Conservation (phyloP, 2,888 invertebrate species). For the Ectobius pallidus region DNA sequence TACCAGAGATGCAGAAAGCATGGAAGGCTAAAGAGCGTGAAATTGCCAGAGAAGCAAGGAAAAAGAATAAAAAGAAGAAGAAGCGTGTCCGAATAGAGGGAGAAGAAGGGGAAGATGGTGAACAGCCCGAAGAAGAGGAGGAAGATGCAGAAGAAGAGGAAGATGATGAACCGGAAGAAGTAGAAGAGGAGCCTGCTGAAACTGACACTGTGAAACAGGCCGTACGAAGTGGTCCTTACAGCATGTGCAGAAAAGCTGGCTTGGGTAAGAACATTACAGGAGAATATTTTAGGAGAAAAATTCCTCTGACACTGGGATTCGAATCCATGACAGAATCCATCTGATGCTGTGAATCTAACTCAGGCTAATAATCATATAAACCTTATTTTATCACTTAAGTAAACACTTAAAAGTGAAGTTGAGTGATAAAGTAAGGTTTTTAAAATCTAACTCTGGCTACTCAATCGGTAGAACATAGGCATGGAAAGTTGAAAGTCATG, state of each 20-base stretch:
- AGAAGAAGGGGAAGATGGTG: conserved; percentile 50
- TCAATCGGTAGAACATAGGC: too few relatives aligned
- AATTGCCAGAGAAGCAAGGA: conserved; percentile 62
- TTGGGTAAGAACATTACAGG: too few relatives aligned
- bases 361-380: too few relatives aligned
- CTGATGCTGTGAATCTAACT: too few relatives aligned
- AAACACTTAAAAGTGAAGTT: too few relatives aligned
- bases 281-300: too few relatives aligned
- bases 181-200: conserved; percentile 57
- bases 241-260: conserved; percentile 84
- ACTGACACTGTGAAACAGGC: conserved; percentile 79
- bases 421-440: too few relatives aligned
- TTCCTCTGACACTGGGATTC: too few relatives aligned
- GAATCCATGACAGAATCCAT: too few relatives aligned
- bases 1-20: conserved; percentile 82
- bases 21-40: conserved; percentile 71
- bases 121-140: conserved; percentile 56
- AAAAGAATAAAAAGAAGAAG: conserved; percentile 53
- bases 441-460: too few relatives aligned
- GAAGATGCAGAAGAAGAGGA: conserved; percentile 70
- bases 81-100: conserved; percentile 49
- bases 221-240: conserved; percentile 85
- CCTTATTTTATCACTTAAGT: too few relatives aligned
- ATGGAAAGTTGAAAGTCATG: too few relatives aligned
- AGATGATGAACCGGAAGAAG: conserved; percentile 59